Conservation (phyloP, 2,797 vertebrate genomes). For the Kryptopterus vitreolus region DNA sequence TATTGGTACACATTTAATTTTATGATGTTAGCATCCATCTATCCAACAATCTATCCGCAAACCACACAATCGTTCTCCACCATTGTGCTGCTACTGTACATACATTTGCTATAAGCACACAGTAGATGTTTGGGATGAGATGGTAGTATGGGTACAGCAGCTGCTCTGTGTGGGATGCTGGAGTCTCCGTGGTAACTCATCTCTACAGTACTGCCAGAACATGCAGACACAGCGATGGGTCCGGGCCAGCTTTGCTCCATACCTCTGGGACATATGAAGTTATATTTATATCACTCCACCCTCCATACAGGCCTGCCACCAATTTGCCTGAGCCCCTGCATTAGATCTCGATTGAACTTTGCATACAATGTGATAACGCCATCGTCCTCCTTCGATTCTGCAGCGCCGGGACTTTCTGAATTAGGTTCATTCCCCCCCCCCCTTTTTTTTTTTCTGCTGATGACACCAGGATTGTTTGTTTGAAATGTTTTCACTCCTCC, state of each 20-base stretch:
- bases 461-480: constrained; percentile 55
- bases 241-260: constrained; percentile 41
- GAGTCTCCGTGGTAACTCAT: constrained; percentile 43
- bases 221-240: constrained; percentile 53
- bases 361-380: constrained; percentile 56
- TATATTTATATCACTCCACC: constrained; percentile 44
- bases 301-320: constrained; percentile 43
- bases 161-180: constrained; percentile 50
- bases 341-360: constrained; percentile 59
- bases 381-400: constrained; percentile 38
- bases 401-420: constrained; percentile 54
- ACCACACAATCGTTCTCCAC: too few species aligned
- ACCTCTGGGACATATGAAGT: constrained; percentile 52
- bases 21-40: too few species aligned
- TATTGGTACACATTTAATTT: neutral
- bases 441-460: constrained; percentile 59
- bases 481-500: constrained; percentile 53
- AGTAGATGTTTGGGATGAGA: constrained; percentile 21
- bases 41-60: too few species aligned
- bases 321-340: constrained; percentile 58
- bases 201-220: constrained; percentile 48
- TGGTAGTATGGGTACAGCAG: constrained; percentile 28
- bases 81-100: constrained; percentile 36
- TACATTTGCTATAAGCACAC: constrained; percentile 34
- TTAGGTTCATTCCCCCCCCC: constrained; percentile 48